Evolutionary conservation across 2,888 invertebrate genomes (phyloP), one percentile per base, ranked within the genome.

Genomic region (Aromia moschata): DNA sequence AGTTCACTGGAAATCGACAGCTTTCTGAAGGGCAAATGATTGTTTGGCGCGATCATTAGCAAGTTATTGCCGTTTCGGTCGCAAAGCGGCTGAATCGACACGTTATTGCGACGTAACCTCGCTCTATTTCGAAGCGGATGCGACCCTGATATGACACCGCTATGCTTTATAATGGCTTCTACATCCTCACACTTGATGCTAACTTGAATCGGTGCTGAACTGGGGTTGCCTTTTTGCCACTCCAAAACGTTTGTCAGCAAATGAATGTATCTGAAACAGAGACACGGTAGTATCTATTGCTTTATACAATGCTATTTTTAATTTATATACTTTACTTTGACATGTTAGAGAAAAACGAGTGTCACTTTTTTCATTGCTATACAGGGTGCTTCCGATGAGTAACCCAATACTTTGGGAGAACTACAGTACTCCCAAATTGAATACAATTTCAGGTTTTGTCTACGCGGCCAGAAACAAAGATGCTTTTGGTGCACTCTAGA

Each of bases 211-310:
- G 75, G 70, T 43, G 70, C 67, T 47, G 80, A n/a, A 33, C 11
- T 10, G 3, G 2, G 75, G 60, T 82, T 81, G 11, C 68, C 62
- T 64, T 84, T 91, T 81, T 96, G 96, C 93, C 94, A 97, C 72
- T 95, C 94, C 9, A 97, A 79, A 0, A 97, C 93, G 74, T 90
- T 91, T 60, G 89, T 89, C 16, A 97, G 84, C 0, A 97, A 85
- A 46, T 90, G 89, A 64, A 97, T 97, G 80, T 98, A 98, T 74
- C 90, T 90, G 78, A 41, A 71, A 74, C 37, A 17, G 54, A 52
- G 25, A 14, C 16, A 17, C 1, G 17, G n/a, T n/a, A n/a, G n/a
- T n/a, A n/a, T n/a, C n/a, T n/a, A n/a, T n/a, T n/a, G n/a, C n/a
- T n/a, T n/a, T n/a, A n/a, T n/a, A n/a, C n/a, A n/a, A n/a, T n/a